These are phyloP conservation scores for Entomyzon cyanotis DNA, from an alignment of 2,113 vertebrate genomes.

Conservation along the genomic window DNA sequence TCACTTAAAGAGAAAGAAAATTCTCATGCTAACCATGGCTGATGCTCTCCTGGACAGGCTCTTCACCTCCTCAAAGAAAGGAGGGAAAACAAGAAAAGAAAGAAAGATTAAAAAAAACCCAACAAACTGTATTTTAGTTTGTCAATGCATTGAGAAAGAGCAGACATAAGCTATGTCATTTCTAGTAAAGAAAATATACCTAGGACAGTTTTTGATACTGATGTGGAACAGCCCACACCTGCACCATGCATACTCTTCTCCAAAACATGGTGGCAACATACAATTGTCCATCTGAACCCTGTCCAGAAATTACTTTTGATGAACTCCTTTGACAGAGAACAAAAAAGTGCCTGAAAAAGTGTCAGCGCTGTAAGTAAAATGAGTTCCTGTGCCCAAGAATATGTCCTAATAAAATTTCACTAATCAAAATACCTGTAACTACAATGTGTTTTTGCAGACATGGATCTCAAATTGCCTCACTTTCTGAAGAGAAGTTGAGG, in stretches of 20 bases:
- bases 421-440: neutral
- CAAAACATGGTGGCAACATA: neutral
- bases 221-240: neutral
- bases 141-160: neutral
- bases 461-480: neutral
- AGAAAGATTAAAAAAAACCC: too few species aligned
- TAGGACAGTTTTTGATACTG: neutral
- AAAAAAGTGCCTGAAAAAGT: neutral
- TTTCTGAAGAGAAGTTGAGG: neutral
- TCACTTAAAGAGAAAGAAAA: neutral
- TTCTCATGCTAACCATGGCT: rapidly evolving
- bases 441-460: neutral
- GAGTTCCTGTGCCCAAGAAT: rapidly evolving
- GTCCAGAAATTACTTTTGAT: neutral
- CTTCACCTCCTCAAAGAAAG: neutral
- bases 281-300: neutral
- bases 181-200: neutral
- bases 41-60: neutral
- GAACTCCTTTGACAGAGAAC: neutral
- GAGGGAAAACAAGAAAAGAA: neutral
- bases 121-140: neutral
- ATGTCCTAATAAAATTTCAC: neutral
- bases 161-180: neutral
- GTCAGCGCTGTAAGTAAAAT: neutral
- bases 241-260: neutral